Conservation (phyloP, 2,797 vertebrate species). For the Enteromius unitaeniatus region DNA sequence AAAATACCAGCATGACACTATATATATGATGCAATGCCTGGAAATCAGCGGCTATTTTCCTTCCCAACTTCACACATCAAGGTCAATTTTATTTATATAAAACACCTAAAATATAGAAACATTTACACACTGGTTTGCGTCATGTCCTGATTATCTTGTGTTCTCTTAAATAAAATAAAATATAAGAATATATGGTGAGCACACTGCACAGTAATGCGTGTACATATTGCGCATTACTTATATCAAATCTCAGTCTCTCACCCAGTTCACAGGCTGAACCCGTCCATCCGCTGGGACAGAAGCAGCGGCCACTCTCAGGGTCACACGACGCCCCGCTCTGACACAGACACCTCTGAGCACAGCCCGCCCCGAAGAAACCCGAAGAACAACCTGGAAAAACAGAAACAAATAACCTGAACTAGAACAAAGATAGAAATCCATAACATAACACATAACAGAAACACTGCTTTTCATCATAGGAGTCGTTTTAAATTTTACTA, state of each 20-base stretch:
- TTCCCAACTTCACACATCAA: conserved; percentile 44
- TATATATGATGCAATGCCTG: conserved; percentile 64
- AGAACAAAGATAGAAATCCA: neutral
- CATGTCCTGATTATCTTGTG: neutral
- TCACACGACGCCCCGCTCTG: conserved; percentile 85
- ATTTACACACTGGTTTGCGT: neutral
- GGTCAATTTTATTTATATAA: neutral
- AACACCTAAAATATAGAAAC: neutral
- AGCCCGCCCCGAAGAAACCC: conserved; percentile 82
- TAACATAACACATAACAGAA: neutral
- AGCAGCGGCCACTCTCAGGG: conserved; percentile 79
- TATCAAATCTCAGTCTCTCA: conserved; percentile 66
- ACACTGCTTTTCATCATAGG: neutral
- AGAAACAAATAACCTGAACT: neutral
- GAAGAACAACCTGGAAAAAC: conserved; percentile 79
- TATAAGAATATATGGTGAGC: neutral
- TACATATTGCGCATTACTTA: neutral
- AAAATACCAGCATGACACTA: conserved; percentile 63
- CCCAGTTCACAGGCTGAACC: conserved; percentile 90
- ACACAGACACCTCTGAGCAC: conserved; percentile 86
- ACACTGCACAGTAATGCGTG: neutral
- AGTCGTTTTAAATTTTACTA: neutral
- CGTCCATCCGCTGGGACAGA: conserved; percentile 83
- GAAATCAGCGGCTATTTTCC: conserved; percentile 54
- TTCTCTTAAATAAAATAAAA: no score